Conservation (phyloP, 2,797 vertebrate genomes). For the Sparidentex hasta region DNA sequence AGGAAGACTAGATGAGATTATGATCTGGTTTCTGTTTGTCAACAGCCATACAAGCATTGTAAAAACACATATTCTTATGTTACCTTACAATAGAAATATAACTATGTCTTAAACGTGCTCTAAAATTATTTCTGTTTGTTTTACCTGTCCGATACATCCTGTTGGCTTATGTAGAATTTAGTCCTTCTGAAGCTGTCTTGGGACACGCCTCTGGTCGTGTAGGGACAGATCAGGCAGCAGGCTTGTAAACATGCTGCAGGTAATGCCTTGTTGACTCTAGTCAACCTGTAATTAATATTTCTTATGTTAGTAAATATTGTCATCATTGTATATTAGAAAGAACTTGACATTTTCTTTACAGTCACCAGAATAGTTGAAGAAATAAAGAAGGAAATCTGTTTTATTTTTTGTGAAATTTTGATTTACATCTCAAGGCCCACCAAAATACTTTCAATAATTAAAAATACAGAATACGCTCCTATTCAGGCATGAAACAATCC, state of each 20-base stretch:
- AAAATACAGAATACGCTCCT: neutral
- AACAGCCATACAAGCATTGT: neutral
- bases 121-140: neutral
- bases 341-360: neutral
- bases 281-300: neutral
- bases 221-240: neutral
- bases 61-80: neutral
- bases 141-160: neutral
- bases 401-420: too few relatives aligned
- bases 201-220: neutral
- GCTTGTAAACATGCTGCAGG: neutral
- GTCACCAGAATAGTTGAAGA: neutral
- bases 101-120: neutral
- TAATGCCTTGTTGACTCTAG: neutral
- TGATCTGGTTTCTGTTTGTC: neutral
- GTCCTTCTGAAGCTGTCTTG: neutral
- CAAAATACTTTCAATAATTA: neutral
- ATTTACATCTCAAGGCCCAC: neutral
- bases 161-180: neutral
- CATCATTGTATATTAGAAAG: neutral
- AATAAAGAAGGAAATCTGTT: too few relatives aligned
- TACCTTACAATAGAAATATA: neutral
- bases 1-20: neutral
- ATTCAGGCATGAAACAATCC: too few relatives aligned
- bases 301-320: neutral